These are phyloP conservation scores for Arrhopalites spinosus DNA, from an alignment of 2,888 invertebrate genomes.

Conservation along the genomic window DNA sequence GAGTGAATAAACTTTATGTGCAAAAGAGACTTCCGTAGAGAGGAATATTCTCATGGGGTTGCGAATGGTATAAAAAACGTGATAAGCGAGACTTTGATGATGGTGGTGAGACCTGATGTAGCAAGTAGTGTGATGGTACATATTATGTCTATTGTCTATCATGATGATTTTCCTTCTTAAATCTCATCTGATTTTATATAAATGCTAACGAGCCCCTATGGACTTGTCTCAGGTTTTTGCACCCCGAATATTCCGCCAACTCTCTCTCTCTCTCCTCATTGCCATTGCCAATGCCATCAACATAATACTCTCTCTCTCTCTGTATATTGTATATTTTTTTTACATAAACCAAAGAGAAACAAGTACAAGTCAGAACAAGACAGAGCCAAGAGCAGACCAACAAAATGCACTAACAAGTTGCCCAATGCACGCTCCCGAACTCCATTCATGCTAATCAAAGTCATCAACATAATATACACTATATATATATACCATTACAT, in stretches of 20 bases:
- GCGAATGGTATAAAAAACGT: conserved; percentile 33
- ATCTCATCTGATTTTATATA: conserved; percentile 19
- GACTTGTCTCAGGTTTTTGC: conserved; percentile 48
- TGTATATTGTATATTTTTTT: too few relatives aligned
- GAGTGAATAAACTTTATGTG: conserved; percentile 56
- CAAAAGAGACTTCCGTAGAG: conserved; percentile 56
- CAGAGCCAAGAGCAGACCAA: background rate
- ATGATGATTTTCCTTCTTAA: conserved; percentile 44
- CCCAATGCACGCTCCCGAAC: conserved; percentile 32
- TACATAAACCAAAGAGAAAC: background rate
- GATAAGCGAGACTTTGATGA: conserved; percentile 46
- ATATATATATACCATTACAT: background rate
- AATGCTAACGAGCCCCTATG: conserved; percentile 16
- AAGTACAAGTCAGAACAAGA: background rate
- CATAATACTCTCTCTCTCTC: too few relatives aligned
- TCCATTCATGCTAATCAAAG: conserved; percentile 32
- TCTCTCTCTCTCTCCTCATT: too few relatives aligned
- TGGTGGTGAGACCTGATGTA: too few relatives aligned
- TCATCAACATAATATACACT: conserved; percentile 14
- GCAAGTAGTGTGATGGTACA: too few relatives aligned
- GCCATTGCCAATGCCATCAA: background rate
- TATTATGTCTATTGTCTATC: conserved; percentile 27
- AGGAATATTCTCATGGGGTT: conserved; percentile 20
- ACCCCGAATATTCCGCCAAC: conserved; percentile 31
- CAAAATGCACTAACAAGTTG: too few relatives aligned